A percentile compares a stretch with the other conserved stretches of the same genome.
Evolutionary conservation across 1,140 invertebrate species (phyloP).

Genomic region (Diplogasteroides magnus): DNA sequence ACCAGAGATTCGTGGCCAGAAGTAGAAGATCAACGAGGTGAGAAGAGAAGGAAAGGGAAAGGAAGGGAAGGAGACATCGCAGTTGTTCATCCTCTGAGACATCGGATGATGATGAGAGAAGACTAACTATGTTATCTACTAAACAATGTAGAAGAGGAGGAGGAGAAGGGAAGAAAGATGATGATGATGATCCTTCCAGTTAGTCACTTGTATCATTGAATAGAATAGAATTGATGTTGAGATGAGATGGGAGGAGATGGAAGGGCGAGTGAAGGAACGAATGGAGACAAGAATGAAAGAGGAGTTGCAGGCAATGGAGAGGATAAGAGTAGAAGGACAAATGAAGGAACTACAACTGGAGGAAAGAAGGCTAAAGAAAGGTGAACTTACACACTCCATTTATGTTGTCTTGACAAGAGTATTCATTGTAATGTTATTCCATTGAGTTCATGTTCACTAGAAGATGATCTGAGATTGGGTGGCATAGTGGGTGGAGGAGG

Average conservation of each 20-base stretch:
- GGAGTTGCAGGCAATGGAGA: too few species aligned
- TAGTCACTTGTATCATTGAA: too few species aligned
- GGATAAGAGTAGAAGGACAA: background rate
- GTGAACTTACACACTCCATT: too few species aligned
- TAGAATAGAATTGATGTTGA: too few species aligned
- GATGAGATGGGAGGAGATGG: background rate
- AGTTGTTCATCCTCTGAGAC: constrained; percentile 40
- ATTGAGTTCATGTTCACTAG: too few species aligned
- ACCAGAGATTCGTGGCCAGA: constrained; percentile 26
- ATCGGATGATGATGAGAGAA: constrained; percentile 36
- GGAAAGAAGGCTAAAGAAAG: too few species aligned
- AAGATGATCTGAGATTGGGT: too few species aligned
- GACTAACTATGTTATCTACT: constrained; percentile 16
- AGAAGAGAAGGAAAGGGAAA: background rate
- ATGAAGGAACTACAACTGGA: too few species aligned
- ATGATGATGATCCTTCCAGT: background rate
- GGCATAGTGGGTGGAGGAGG: too few species aligned
- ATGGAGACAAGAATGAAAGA: constrained; percentile 6
- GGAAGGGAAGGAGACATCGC: constrained; percentile 6
- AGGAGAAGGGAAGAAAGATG: background rate
- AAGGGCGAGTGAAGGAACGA: background rate
- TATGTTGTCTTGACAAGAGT: too few species aligned
- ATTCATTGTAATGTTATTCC: too few species aligned
- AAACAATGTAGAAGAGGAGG: constrained; percentile 1
- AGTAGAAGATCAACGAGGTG: constrained; percentile 37